These are phyloP conservation scores for Cervus canadensis DNA, from an alignment of 2,113 vertebrate species.

Conservation along the genomic window DNA sequence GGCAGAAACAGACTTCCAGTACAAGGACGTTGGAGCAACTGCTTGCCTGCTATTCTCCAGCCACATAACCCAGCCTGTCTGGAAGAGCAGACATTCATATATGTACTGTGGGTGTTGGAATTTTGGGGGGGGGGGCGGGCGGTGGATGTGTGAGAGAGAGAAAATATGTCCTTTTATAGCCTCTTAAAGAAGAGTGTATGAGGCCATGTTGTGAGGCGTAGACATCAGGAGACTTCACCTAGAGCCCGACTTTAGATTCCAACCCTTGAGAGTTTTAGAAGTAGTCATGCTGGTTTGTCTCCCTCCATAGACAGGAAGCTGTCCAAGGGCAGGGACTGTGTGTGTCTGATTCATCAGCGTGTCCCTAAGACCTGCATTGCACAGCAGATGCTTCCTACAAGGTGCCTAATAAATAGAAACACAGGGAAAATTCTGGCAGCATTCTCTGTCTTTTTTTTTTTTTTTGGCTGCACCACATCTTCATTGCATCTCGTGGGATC, in stretches of 20 bases:
- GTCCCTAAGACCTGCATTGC: no score
- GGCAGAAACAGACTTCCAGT: slow-evolving; percentile 40
- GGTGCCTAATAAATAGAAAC: background rate
- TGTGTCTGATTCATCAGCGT: background rate
- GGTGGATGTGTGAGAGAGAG: background rate
- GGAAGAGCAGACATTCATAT: background rate
- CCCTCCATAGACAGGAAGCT: background rate
- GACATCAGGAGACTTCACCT: background rate
- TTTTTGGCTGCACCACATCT: background rate
- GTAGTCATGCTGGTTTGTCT: background rate
- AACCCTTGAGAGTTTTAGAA: no score
- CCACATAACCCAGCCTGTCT: background rate
- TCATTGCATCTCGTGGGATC: background rate
- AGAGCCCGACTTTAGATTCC: background rate
- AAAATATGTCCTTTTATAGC: background rate
- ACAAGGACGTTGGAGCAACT: background rate
- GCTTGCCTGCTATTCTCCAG: background rate
- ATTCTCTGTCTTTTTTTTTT: background rate
- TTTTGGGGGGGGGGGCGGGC: fast-evolving
- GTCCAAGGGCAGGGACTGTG: fast-evolving
- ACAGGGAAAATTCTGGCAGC: background rate
- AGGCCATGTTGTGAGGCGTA: background rate
- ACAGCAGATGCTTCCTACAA: background rate
- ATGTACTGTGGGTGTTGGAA: background rate
- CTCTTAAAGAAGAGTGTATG: background rate